Evolutionary conservation across 2,888 invertebrate genomes (phyloP).

Genomic region (Chironomus riparius): DNA sequence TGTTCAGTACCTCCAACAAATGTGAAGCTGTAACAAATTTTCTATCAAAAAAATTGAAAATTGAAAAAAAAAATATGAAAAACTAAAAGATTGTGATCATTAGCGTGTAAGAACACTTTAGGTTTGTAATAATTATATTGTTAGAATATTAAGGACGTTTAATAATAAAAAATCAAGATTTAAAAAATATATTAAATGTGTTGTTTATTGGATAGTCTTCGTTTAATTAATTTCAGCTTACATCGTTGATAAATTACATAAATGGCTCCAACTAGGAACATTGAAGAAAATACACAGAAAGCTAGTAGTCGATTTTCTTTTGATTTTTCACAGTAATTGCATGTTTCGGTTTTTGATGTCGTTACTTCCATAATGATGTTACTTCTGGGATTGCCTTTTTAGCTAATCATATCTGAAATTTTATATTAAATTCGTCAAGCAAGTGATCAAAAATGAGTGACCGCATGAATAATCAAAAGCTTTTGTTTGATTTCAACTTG

Average conservation of each 20-base stretch:
- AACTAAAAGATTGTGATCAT: constrained; percentile 8
- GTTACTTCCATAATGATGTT: too few relatives aligned
- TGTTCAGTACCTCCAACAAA: background rate
- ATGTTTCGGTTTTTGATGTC: background rate
- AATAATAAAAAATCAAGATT: background rate
- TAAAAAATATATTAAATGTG: background rate
- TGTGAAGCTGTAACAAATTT: background rate
- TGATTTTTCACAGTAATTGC: background rate
- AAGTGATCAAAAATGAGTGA: too few relatives aligned
- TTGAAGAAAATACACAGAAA: background rate
- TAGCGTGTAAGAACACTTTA: background rate
- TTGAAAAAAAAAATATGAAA: background rate
- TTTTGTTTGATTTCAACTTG: too few relatives aligned
- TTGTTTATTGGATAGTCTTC: too few relatives aligned
- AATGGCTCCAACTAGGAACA: background rate
- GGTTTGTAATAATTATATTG: background rate
- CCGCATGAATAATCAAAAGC: too few relatives aligned
- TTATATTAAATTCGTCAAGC: too few relatives aligned
- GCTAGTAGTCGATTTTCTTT: background rate
- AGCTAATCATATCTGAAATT: too few relatives aligned
- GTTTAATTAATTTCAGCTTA: too few relatives aligned
- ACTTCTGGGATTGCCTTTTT: too few relatives aligned
- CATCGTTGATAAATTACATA: background rate
- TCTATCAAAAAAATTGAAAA: background rate
- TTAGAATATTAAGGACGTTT: background rate